Conservation (phyloP, 2,113 vertebrate genomes). For the Carollia perspicillata region DNA sequence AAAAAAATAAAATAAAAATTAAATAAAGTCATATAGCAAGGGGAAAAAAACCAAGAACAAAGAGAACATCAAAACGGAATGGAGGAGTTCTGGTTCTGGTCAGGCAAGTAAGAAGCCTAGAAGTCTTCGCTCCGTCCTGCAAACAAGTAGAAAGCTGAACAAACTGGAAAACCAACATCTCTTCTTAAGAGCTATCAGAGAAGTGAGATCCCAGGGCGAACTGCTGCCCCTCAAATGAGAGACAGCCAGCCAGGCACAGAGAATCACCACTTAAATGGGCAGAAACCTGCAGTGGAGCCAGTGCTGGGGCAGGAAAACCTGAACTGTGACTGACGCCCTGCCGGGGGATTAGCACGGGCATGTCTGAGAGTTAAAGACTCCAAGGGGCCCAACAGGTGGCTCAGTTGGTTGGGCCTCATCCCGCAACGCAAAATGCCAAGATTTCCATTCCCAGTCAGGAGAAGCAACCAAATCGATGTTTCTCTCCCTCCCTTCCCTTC, state of each 20-base stretch:
- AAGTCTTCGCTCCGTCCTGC: neutral
- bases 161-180: neutral
- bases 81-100: neutral
- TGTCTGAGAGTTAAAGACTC: neutral
- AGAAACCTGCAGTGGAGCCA: neutral
- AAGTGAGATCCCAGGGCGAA: neutral
- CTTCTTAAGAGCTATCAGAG: neutral
- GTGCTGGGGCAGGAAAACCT: neutral
- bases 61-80: neutral
- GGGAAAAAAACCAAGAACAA: neutral
- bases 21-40: neutral
- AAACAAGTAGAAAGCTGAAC: neutral
- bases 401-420: too few species aligned
- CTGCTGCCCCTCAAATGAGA: neutral
- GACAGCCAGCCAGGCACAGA: neutral
- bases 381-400: too few species aligned
- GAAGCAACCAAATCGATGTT: too few species aligned
- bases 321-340: neutral
- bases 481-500: too few species aligned
- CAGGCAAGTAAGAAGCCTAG: neutral
- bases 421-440: too few species aligned
- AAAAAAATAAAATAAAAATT: too few species aligned
- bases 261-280: neutral
- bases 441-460: too few species aligned
- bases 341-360: neutral